Base-by-base conservation (phyloP, 1,140 invertebrate genomes). In the Caligus rogercresseyi region DNA sequence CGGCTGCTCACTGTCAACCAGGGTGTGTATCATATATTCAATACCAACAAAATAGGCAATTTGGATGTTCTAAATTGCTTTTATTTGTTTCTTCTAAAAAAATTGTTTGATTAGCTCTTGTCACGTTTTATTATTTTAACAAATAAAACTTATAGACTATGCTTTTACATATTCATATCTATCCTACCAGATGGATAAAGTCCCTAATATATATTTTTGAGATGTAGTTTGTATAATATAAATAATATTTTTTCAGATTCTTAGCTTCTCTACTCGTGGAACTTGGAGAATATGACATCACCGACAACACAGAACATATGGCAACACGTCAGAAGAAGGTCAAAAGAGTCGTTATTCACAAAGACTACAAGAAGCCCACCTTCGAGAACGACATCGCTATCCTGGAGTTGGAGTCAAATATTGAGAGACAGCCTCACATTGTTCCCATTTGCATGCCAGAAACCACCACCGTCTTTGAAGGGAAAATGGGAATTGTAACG, bases 1-100 rank as follows among this genome's bases (percentile, higher is more conserved):
- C 89, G 0, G 89, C 90, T 0, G 90, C 89, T 11, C 90, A 94
- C 79, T 94, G 90, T 76, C 89, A 92, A 73, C 90, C 89, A 59
- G 88, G 87, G 85, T 88, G 76, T 78, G 78, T 73, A 23, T 18
- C 23, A 7, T 63, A n/a, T 51, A n/a, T 51, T n/a, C n/a, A n/a
- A n/a, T n/a, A n/a, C n/a, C n/a, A n/a, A n/a, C n/a, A n/a, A n/a
- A n/a, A n/a, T n/a, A n/a, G n/a, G n/a, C n/a, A n/a, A n/a, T n/a
- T n/a, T n/a, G n/a, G n/a, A n/a, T n/a, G n/a, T n/a, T n/a, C n/a
- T n/a, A n/a, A n/a, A n/a, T n/a, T n/a, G n/a, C n/a, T n/a, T n/a
- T n/a, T n/a, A n/a, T n/a, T n/a, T n/a, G n/a, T n/a, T n/a, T n/a
- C n/a, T n/a, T n/a, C n/a, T n/a, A n/a, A n/a, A n/a, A n/a, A n/a